phyloP scores from a whole-genome alignment of 2,797 vertebrate genomes.

The Tokudaia tokunoshimensis region DNA sequence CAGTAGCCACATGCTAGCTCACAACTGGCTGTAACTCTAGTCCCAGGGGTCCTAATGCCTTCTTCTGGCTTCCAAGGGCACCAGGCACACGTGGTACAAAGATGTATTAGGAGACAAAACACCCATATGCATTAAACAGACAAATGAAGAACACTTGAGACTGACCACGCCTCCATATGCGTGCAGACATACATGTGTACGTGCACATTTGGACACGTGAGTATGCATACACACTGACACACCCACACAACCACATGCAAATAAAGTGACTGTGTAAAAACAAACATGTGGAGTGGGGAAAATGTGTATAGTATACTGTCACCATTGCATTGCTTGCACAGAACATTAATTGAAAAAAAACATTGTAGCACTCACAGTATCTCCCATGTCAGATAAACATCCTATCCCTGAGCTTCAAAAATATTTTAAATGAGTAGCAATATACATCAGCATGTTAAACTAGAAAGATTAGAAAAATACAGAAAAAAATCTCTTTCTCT shows the following conservation, averaged over 20 bases:
- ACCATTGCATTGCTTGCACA: not conserved
- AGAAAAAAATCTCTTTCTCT: not conserved
- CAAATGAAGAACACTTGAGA: not conserved
- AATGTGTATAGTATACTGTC: not conserved
- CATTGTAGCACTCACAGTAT: not conserved
- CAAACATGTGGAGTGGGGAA: constrained; percentile 25
- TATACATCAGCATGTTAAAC: constrained; percentile 14
- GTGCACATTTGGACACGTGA: not conserved
- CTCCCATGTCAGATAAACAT: not conserved
- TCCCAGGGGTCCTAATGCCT: no score
- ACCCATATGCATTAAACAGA: not conserved
- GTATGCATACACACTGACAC: not conserved
- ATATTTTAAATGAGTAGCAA: constrained; percentile 26
- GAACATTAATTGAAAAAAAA: not conserved
- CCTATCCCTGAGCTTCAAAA: constrained; percentile 6
- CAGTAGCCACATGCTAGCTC: not conserved
- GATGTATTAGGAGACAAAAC: not conserved
- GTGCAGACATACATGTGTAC: no score
- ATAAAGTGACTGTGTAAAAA: not conserved
- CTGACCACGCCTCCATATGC: not conserved
- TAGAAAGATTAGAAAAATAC: constrained; percentile 16
- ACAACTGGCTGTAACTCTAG: not conserved
- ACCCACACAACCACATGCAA: not conserved
- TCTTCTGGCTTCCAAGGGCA: not conserved
- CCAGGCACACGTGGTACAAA: not conserved